These are phyloP conservation scores for Eupristina koningsbergeri DNA, from an alignment of 1,140 invertebrate species.

Conservation along the genomic window DNA sequence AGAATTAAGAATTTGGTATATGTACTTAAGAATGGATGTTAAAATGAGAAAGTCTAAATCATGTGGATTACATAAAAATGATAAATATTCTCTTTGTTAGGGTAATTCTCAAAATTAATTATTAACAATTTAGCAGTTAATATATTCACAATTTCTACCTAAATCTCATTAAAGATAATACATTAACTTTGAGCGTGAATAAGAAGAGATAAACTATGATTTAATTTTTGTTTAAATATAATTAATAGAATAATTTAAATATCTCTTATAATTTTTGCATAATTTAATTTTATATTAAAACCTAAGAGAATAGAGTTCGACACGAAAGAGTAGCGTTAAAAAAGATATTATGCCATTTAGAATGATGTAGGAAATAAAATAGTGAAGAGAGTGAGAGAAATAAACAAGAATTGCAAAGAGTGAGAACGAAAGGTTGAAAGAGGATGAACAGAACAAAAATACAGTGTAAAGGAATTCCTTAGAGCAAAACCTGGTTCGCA, in stretches of 20 bases:
- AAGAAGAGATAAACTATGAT: too few species aligned
- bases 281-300: background rate
- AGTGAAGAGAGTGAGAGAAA: too few species aligned
- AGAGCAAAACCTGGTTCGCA: conserved; percentile 24
- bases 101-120: too few species aligned
- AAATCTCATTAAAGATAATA: too few species aligned
- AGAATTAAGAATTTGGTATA: too few species aligned
- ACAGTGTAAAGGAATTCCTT: conserved; percentile 42
- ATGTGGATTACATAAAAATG: too few species aligned
- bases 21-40: too few species aligned
- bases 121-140: too few species aligned
- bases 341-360: conserved; percentile 17
- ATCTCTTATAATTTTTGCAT: background rate
- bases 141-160: too few species aligned
- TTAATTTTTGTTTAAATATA: background rate
- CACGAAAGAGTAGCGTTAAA: background rate
- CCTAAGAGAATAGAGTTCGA: background rate
- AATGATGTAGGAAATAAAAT: conserved; percentile 14
- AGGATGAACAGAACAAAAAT: conserved; percentile 27
- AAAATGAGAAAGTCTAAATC: too few species aligned
- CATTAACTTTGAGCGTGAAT: too few species aligned
- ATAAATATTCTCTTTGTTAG: too few species aligned
- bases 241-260: background rate
- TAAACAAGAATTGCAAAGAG: background rate
- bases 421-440: background rate